Conservation (phyloP, 2,888 invertebrate species). For the Leucophora obtusa region DNA sequence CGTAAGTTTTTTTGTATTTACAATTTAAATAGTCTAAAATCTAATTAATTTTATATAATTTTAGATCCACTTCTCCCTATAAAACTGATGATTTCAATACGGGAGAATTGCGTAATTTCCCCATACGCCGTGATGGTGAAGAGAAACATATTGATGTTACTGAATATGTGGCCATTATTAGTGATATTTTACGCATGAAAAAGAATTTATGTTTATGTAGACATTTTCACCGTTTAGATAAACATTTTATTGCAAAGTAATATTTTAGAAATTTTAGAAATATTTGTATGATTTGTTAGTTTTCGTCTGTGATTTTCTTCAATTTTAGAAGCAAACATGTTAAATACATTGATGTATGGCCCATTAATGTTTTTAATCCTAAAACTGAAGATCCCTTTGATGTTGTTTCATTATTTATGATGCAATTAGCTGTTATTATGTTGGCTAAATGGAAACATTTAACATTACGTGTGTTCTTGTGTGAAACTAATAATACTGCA, state of each 20-base stretch:
- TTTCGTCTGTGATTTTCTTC: constrained; percentile 27
- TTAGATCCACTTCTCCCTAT: constrained; percentile 82
- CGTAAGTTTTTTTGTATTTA: constrained; percentile 78
- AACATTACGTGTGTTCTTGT: constrained; percentile 91
- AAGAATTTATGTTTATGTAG: constrained; percentile 97
- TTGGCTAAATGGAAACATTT: constrained; percentile 92
- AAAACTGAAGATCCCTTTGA: constrained; percentile 90
- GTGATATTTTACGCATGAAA: constrained; percentile 93
- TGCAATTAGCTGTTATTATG: constrained; percentile 98
- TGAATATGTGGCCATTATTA: constrained; percentile 91
- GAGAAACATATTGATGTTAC: constrained; percentile 79
- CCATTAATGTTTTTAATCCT: constrained; percentile 92
- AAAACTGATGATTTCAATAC: constrained; percentile 81
- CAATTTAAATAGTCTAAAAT: neutral
- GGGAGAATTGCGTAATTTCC: constrained; percentile 80
- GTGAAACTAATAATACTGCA: constrained; percentile 80
- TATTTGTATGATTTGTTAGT: neutral
- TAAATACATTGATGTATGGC: constrained; percentile 97
- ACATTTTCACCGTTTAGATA: constrained; percentile 92
- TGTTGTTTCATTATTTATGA: constrained; percentile 94
- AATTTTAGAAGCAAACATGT: constrained; percentile 79
- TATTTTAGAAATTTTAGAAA: constrained; percentile 63
- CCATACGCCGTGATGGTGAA: constrained; percentile 79
- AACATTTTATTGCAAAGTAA: constrained; percentile 85
- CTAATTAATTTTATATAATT: neutral